Percentiles rank a stretch among this genome's conserved stretches.
phyloP scores from a whole-genome alignment of 1,140 invertebrate genomes.

The Zelostemma sp. region DNA sequence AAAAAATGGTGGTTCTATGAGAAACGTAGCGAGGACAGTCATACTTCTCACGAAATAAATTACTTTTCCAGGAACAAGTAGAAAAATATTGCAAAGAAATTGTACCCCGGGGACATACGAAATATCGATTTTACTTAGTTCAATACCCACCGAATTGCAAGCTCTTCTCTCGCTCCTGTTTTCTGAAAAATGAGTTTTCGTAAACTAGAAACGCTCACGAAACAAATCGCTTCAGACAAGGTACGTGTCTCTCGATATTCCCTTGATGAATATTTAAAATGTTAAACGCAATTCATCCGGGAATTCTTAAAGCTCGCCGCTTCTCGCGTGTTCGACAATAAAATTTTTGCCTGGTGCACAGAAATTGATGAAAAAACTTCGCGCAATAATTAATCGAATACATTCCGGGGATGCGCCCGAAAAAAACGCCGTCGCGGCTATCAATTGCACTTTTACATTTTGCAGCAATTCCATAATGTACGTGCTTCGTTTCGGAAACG shows the following conservation, averaged over 20 bases:
- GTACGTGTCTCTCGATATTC: slow-evolving; percentile 15
- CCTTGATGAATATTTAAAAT: neutral
- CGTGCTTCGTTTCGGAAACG: neutral
- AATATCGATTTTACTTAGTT: slow-evolving; percentile 39
- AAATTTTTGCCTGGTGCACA: no score
- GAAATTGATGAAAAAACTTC: no score
- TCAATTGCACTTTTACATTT: neutral
- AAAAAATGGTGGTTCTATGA: neutral
- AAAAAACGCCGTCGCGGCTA: neutral
- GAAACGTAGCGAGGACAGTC: slow-evolving; percentile 26
- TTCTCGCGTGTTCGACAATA: no score
- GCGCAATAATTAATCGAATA: no score
- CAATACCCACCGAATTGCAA: slow-evolving; percentile 31
- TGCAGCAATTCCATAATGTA: neutral
- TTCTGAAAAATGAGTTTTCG: slow-evolving; percentile 33
- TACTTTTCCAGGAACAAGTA: slow-evolving; percentile 33
- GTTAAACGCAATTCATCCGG: slow-evolving; percentile 2
- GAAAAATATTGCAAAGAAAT: slow-evolving; percentile 45
- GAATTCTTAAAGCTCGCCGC: neutral
- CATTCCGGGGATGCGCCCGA: no score
- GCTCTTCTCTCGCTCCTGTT: slow-evolving; percentile 20
- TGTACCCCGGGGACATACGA: slow-evolving; percentile 34
- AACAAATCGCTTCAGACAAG: slow-evolving; percentile 25
- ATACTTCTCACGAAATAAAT: slow-evolving; percentile 36
- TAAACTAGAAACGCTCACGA: slow-evolving; percentile 14